These are phyloP conservation scores for Amphipyra berbera DNA, from an alignment of 2,888 invertebrate genomes.

Conservation along the genomic window DNA sequence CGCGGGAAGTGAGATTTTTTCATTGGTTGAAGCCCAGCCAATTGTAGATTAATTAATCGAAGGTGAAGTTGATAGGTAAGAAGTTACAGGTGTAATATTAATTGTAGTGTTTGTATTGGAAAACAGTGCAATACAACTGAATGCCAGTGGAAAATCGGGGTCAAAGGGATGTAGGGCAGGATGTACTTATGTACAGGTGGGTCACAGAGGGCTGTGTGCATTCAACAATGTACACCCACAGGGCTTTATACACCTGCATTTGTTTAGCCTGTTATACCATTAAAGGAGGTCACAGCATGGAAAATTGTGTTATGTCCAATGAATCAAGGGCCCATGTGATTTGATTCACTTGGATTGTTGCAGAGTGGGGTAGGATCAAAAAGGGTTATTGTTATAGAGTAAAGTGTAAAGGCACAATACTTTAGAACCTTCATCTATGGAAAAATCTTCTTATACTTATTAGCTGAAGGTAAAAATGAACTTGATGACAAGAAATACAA, in stretches of 20 bases:
- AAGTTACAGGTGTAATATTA: conserved; percentile 3
- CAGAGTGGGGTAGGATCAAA: conserved; percentile 35
- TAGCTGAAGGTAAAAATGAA: neutral
- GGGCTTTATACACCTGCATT: conserved; percentile 61
- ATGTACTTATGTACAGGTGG: conserved; percentile 64
- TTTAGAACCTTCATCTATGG: too few species aligned
- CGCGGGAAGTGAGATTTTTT: conserved; percentile 6
- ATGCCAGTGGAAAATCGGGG: conserved; percentile 66
- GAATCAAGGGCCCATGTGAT: conserved; percentile 58
- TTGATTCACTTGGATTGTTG: conserved; percentile 40
- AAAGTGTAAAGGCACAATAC: neutral
- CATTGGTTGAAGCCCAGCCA: neutral
- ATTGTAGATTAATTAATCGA: too few species aligned
- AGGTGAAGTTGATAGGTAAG: neutral
- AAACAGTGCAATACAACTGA: conserved; percentile 8
- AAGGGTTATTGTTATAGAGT: conserved; percentile 6
- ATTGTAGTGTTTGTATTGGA: conserved; percentile 4
- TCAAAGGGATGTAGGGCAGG: conserved; percentile 74
- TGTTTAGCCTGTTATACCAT: conserved; percentile 55
- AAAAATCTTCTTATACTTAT: neutral
- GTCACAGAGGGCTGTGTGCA: conserved; percentile 74
- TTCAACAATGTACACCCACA: conserved; percentile 72
- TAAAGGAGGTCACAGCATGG: conserved; percentile 72
- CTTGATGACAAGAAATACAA: neutral
- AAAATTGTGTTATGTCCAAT: conserved; percentile 76